Evolutionary conservation across 2,113 vertebrate species (phyloP), one percentile per base, ranked within the genome.

Genomic region (Nettapus auritus): DNA sequence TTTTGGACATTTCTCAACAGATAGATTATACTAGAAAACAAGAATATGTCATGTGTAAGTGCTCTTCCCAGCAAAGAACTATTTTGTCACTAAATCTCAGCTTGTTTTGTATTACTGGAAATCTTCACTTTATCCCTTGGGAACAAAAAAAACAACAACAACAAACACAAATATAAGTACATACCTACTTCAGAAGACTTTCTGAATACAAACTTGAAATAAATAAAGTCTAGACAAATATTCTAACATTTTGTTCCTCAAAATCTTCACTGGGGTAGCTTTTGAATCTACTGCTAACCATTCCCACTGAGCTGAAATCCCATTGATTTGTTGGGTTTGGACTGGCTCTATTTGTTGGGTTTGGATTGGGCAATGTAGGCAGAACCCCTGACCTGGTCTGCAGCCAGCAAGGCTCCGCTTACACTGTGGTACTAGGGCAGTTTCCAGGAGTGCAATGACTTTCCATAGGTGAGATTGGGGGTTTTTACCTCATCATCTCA

Each of bases 401-500:
- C n/a, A 36, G 25, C 36, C 62, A 79, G 7, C 36, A 53, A 68
- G 29, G 4, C 42, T 33, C 64, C 70, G 56, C 26, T 16, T 10
- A 38, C 16, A 31, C 52, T 84, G 12, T 44, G 57, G 60, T 19
- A 46, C 2, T 1, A 0, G 3, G 7, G 9, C 2, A 0, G 8
- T 57, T 87, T 83, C 63, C 40, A 34, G 33, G 26, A 73, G 8
- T 0, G 1, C 64, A 12, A 7, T 71, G 34, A 8, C 8, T 66
- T 40, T 50, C 3, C 17, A 28, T 68, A 8, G 40, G 15, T 73
- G 64, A 53, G 4, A 34, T 59, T n/a, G 48, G 42, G 13, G 36
- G 23, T 1, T 28, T 86, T 94, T 22, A 33, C 34, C 12, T 60
- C 8, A 0, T 11, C 33, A 79, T 21, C 26, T 14, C 42, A 82